Base-by-base conservation (phyloP, 2,888 invertebrate genomes). In the Dione juno region DNA sequence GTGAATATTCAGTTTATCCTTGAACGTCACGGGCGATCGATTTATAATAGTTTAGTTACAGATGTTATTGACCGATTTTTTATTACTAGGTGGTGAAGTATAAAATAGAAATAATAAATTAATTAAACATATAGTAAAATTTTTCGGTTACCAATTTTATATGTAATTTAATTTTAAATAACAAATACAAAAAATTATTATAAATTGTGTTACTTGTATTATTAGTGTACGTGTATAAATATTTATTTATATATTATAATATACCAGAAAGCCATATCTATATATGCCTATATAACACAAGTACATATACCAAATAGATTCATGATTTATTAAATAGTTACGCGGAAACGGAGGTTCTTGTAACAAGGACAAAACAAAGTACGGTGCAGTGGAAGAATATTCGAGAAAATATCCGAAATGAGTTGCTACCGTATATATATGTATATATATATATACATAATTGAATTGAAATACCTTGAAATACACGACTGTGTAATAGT, bases 1-100 rank as follows among this genome's bases (percentile, higher is more conserved):
- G 45, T 61, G 61, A 35, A 28, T 45, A 61, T 61, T 45, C 35
- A 61, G 61, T 61, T 61, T 61, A 61, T 45, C 61, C 61, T 61
- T 61, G 45, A 61, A 45, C 45, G 61, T 61, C 45, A 61, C 11
- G 61, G 61, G 61, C 10, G 45, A 45, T 45, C 35, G 61, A 7
- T 13, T 45, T 16, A 28, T 28, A 61, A 28, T n/a, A 10, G 61
- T 61, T 35, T n/a, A 28, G 13, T 61, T 61, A 61, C 61, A 61
- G 45, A 45, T 45, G 6, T n/a, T 11, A 45, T 35, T 61, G 61
- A 45, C 61, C 45, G 61, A 61, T 61, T 45, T 61, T 45, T 61
- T 16, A 35, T 45, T 28, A 61, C 16, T 45, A 7, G 3, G 0
- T 61, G 21, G 45, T 35, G 35, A 45, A 3, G 7, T 61, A 45